These are phyloP conservation scores for Trissoscelio sp. DNA, from an alignment of 2,888 invertebrate genomes.

Conservation along the genomic window DNA sequence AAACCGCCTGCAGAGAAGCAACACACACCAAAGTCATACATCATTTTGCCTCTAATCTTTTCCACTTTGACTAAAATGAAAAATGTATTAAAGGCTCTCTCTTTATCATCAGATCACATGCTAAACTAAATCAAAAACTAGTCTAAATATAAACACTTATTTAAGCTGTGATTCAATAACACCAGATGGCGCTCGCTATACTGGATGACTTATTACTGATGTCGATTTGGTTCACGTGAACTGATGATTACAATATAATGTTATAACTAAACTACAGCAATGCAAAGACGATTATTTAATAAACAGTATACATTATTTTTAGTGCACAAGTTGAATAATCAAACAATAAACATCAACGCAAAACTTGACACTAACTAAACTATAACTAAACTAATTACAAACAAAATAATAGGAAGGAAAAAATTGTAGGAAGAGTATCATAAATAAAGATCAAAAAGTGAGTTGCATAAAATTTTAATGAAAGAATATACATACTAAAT, in stretches of 20 bases:
- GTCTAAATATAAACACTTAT: no score
- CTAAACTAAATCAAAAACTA: not conserved
- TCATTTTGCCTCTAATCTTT: not conserved
- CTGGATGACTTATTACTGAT: no score
- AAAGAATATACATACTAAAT: constrained; percentile 82
- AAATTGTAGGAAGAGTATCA: constrained; percentile 77
- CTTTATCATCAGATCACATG: no score
- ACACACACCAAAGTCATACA: constrained; percentile 56
- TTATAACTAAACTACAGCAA: no score
- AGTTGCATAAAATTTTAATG: constrained; percentile 82
- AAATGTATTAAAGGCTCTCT: not conserved
- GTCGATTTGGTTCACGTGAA: no score
- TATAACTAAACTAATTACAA: constrained; percentile 30
- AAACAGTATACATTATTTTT: no score
- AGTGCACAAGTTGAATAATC: no score
- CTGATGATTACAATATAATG: no score
- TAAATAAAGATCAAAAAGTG: constrained; percentile 81
- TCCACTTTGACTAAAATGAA: not conserved
- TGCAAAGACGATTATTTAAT: no score
- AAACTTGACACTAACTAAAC: constrained; percentile 15
- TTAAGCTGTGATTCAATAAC: not conserved
- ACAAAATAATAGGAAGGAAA: constrained; percentile 70
- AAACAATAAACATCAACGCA: not conserved
- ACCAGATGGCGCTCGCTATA: not conserved
- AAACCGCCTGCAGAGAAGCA: constrained; percentile 78